These are phyloP conservation scores for Semaprochilodus insignis DNA, from an alignment of 2,797 vertebrate genomes.

Conservation along the genomic window DNA sequence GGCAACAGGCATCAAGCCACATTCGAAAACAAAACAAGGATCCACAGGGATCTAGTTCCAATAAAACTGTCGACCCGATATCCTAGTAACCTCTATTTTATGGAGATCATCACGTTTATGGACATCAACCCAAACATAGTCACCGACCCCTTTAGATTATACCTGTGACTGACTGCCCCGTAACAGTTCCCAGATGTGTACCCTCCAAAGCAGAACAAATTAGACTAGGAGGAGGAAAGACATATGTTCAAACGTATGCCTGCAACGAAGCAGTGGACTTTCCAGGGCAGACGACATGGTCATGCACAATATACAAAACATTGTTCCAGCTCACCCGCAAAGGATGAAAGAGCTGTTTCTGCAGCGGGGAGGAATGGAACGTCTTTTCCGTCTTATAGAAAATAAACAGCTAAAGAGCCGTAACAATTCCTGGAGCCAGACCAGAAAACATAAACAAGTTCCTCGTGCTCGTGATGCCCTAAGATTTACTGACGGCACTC, in stretches of 20 bases:
- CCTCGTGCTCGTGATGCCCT: not conserved
- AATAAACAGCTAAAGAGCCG: slow-evolving; percentile 42
- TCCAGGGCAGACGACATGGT: slow-evolving; percentile 16
- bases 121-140: not conserved
- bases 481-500: not conserved
- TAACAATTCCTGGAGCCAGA: slow-evolving; percentile 41
- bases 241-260: slow-evolving; percentile 2
- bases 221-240: not conserved
- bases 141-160: slow-evolving; percentile 5
- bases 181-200: slow-evolving; percentile 36
- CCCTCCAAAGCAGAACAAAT: slow-evolving; percentile 16
- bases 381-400: slow-evolving; percentile 24
- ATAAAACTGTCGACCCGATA: not conserved
- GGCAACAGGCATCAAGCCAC: not conserved
- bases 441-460: slow-evolving; percentile 33
- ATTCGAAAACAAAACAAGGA: not conserved
- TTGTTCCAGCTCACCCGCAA: slow-evolving; percentile 22
- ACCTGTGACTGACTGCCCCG: slow-evolving; percentile 7
- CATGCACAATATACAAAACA: slow-evolving; percentile 35
- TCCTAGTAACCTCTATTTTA: slow-evolving; percentile 24
- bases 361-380: slow-evolving; percentile 26
- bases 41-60: not conserved
- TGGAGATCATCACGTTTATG: slow-evolving; percentile 7
- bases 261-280: not conserved
- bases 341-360: slow-evolving; percentile 44